Evolutionary conservation across 2,888 invertebrate genomes (phyloP).

Genomic region (Blastobasis adustella): DNA sequence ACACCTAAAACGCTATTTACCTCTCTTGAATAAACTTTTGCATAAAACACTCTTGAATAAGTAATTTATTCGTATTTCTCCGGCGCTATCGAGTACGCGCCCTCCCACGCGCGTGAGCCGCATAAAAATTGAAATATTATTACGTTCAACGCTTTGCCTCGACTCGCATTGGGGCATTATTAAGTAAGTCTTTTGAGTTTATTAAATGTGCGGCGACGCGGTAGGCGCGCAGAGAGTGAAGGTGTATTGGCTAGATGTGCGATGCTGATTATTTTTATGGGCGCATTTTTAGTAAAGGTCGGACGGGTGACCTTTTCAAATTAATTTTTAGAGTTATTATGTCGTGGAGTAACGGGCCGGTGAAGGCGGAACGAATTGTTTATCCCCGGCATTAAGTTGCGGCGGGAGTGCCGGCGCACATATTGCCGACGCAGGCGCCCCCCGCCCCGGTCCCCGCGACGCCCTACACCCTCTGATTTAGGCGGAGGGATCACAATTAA

Average conservation of each 20-base stretch:
- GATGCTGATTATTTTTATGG: constrained; percentile 17
- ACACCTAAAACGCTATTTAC: constrained; percentile 3
- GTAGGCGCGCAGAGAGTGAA: constrained; percentile 9
- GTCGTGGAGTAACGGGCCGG: constrained; percentile 47
- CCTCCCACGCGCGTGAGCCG: constrained; percentile 12
- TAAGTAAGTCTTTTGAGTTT: constrained; percentile 15
- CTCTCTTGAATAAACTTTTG: constrained; percentile 6
- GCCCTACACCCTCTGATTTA: constrained; percentile 34
- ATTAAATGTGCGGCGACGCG: constrained; percentile 19
- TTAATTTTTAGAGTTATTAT: constrained; percentile 51
- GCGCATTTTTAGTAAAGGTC: constrained; percentile 29
- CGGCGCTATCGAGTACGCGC: constrained; percentile 12
- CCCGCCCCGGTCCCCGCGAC: constrained; percentile 26
- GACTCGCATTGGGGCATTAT: constrained; percentile 9
- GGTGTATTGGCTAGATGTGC: constrained; percentile 11
- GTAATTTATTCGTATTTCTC: constrained; percentile 16
- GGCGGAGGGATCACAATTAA: constrained; percentile 50
- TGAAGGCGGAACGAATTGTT: constrained; percentile 62
- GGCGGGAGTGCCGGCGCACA: constrained; percentile 50
- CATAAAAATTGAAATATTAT: constrained; percentile 20
- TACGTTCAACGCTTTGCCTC: constrained; percentile 11
- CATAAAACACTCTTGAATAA: constrained; percentile 9
- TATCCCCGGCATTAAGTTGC: constrained; percentile 55
- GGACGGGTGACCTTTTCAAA: constrained; percentile 42
- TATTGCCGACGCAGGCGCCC: constrained; percentile 41